Base-by-base conservation (phyloP, 2,888 invertebrate genomes). In the Julus scanicus region DNA sequence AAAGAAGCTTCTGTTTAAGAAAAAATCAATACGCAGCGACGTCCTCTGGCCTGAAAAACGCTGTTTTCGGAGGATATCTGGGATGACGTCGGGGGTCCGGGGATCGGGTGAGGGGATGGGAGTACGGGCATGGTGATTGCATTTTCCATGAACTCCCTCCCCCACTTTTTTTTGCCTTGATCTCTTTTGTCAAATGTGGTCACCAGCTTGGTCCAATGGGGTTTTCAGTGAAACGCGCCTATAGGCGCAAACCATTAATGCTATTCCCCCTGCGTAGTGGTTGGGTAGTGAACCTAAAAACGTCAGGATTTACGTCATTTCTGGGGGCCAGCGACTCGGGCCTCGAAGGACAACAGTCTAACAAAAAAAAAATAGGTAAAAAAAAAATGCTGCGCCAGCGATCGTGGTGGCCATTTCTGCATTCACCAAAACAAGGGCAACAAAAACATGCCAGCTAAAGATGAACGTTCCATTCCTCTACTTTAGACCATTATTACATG, bases 1-100 rank as follows among this genome's bases (percentile, higher is more conserved):
- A 63, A 63, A 63, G 63, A 63, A 63, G 63, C 63, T 63, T 63
- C 63, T 63, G 63, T 63, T 63, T 63, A 63, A 63, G 63, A 63
- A 63, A 63, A 63, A 63, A 63, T 63, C 63, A 63, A 63, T 63
- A 63, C 63, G 6, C 63, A 63, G 63, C 63, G 8, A 20, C 63
- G n/a, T 63, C 20, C 63, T 20, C 63, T 63, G 63, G 63, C 63
- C 63, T 63, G 63, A 63, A 63, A 63, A 20, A 63, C 63, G 63
- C 63, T 63, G 20, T 63, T 63, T n/a, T 63, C 20, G 8, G 63
- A 63, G 63, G 63, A n/a, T 63, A 63, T 63, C 63, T 63, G 63
- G 63, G 63, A 63, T 63, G 63, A 63, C 8, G 63, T 63, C 6
- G 63, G 63, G 63, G 63, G 63, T 63, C 8, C 20, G 20, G 63